Evolutionary conservation across 2,888 invertebrate species (phyloP).

Genomic region (Mythimna impura): DNA sequence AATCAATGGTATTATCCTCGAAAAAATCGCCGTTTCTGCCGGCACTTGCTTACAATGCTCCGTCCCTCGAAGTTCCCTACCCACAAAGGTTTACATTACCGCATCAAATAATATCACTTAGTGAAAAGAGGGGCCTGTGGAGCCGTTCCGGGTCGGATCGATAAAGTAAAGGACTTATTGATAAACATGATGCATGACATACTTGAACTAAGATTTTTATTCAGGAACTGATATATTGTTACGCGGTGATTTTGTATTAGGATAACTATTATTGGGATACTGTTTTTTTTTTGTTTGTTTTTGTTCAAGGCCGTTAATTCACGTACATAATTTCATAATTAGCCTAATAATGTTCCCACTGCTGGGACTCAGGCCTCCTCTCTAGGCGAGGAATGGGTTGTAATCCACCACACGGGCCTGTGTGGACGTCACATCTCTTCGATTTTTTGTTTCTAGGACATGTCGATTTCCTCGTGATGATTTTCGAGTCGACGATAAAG

Average conservation of each 20-base stretch:
- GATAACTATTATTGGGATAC: slow-evolving; percentile 2
- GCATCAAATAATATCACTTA: slow-evolving; percentile 83
- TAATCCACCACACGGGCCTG: too few relatives aligned
- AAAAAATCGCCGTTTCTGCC: slow-evolving; percentile 44
- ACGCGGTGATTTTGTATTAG: slow-evolving; percentile 15
- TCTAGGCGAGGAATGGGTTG: too few relatives aligned
- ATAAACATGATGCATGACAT: slow-evolving; percentile 68
- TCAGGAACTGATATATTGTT: slow-evolving; percentile 12
- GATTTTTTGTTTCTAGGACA: too few relatives aligned
- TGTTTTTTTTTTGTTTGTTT: neutral
- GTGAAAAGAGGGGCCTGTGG: slow-evolving; percentile 69
- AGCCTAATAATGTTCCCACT: too few relatives aligned
- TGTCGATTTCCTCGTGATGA: too few relatives aligned
- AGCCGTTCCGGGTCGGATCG: slow-evolving; percentile 63
- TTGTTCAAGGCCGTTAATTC: neutral
- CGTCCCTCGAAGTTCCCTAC: slow-evolving; percentile 63
- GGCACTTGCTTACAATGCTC: slow-evolving; percentile 60
- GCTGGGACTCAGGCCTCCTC: too few relatives aligned
- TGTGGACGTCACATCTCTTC: too few relatives aligned
- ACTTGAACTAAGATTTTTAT: slow-evolving; percentile 54
- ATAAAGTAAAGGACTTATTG: slow-evolving; percentile 72
- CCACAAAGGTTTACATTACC: slow-evolving; percentile 78
- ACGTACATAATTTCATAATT: too few relatives aligned
- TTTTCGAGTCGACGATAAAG: too few relatives aligned
- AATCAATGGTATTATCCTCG: slow-evolving; percentile 43